phyloP scores from a whole-genome alignment of 2,113 vertebrate genomes.

The Synchiropus splendidus region DNA sequence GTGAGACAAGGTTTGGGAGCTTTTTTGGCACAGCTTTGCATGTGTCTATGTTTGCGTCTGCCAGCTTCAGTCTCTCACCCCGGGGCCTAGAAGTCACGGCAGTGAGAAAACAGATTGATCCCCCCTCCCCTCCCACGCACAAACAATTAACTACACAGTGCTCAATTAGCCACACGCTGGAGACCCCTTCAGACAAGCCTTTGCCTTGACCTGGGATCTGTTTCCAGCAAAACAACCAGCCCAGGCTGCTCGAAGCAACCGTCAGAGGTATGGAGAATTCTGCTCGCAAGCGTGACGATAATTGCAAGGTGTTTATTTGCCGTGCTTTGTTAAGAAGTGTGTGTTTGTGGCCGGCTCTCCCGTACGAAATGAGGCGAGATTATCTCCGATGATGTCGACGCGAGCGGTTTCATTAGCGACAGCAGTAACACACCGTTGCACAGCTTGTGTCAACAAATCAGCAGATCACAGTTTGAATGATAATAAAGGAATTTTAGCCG shows the following conservation, averaged over 20 bases:
- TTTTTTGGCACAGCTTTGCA: slow-evolving; percentile 29
- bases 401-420: slow-evolving; percentile 52
- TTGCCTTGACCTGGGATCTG: slow-evolving; percentile 52
- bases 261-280: slow-evolving; percentile 10
- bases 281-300: slow-evolving; percentile 8
- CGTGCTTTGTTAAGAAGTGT: slow-evolving; percentile 17
- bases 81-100: slow-evolving; percentile 65
- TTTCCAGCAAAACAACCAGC: slow-evolving; percentile 19
- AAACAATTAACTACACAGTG: slow-evolving; percentile 74
- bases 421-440: slow-evolving; percentile 35
- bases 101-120: slow-evolving; percentile 74
- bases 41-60: slow-evolving; percentile 38
- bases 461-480: slow-evolving; percentile 38
- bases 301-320: slow-evolving; percentile 20
- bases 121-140: slow-evolving; percentile 63
- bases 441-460: slow-evolving; percentile 35
- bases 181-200: slow-evolving; percentile 57
- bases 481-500: slow-evolving; percentile 49
- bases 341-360: slow-evolving; percentile 7
- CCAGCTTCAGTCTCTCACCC: slow-evolving; percentile 63
- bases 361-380: slow-evolving; percentile 51
- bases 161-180: slow-evolving; percentile 71
- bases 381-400: slow-evolving; percentile 54
- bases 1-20: slow-evolving; percentile 36
- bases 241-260: no score